Conservation (phyloP, 2,888 invertebrate genomes). For the Habroteleia sp. region DNA sequence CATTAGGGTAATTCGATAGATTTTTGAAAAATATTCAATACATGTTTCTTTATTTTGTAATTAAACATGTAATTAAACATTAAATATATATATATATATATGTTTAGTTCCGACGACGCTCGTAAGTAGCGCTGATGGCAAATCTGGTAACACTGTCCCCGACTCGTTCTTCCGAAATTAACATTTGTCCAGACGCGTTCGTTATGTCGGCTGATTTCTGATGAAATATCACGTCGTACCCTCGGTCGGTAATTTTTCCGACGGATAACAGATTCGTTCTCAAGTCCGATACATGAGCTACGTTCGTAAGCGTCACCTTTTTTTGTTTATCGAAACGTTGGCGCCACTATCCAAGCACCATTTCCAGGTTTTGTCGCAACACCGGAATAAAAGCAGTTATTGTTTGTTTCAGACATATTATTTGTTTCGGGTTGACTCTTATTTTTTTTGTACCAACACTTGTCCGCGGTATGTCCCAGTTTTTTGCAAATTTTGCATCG, state of each 20-base stretch:
- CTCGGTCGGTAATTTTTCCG: slow-evolving; percentile 12
- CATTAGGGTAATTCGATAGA: too few relatives aligned
- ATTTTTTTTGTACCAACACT: background rate
- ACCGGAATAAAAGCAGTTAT: background rate
- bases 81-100: too few relatives aligned
- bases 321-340: slow-evolving; percentile 7
- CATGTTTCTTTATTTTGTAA: too few relatives aligned
- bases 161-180: slow-evolving; percentile 1
- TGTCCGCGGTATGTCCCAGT: background rate
- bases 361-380: background rate
- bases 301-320: background rate
- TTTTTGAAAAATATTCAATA: too few relatives aligned
- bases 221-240: slow-evolving; percentile 1
- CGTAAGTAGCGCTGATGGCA: too few relatives aligned
- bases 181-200: slow-evolving; percentile 3
- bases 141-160: too few relatives aligned
- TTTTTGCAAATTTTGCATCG: too few relatives aligned
- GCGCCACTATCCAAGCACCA: slow-evolving; percentile 44
- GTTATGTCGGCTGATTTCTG: background rate
- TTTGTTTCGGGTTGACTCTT: background rate
- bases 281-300: slow-evolving; percentile 5
- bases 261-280: slow-evolving; percentile 2
- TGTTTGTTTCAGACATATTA: background rate
- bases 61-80: too few relatives aligned
- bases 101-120: too few relatives aligned